Percentiles rank a stretch among this genome's conserved stretches.
Conservation (phyloP, 2,113 vertebrate genomes). For the Triplophysa tibetana region DNA sequence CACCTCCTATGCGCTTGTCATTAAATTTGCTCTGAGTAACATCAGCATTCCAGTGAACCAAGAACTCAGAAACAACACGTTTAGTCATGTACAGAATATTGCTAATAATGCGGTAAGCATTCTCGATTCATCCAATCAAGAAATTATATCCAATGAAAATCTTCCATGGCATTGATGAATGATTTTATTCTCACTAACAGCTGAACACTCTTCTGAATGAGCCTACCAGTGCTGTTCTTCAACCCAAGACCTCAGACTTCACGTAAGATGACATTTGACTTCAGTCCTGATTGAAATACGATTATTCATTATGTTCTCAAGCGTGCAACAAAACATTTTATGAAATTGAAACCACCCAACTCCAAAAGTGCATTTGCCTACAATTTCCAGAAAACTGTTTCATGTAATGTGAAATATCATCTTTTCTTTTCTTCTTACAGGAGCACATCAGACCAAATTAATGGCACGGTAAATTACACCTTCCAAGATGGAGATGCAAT, state of each 20-base stretch:
- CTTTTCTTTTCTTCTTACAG: not conserved
- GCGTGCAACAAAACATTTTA: too few species aligned
- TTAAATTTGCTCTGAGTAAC: too few species aligned
- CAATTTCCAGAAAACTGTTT: too few species aligned
- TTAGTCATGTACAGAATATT: too few species aligned
- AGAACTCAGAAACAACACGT: too few species aligned
- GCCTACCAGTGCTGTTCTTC: not conserved
- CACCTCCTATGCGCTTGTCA: too few species aligned
- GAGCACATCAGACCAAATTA: not conserved
- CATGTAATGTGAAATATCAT: not conserved
- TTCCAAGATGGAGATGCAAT: not conserved
- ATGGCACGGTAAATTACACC: not conserved
- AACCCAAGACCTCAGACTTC: not conserved
- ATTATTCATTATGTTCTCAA: too few species aligned
- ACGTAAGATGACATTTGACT: not conserved
- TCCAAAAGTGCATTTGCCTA: too few species aligned
- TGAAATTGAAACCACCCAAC: not conserved
- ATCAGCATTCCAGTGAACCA: too few species aligned
- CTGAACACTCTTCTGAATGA: not conserved
- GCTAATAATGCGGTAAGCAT: too few species aligned
- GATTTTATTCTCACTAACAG: not conserved
- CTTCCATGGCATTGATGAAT: not conserved
- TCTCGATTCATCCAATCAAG: not conserved
- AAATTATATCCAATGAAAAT: not conserved
- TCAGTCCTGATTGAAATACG: too few species aligned